phyloP scores from a whole-genome alignment of 2,797 vertebrate genomes.

The Takifugu ocellatus region DNA sequence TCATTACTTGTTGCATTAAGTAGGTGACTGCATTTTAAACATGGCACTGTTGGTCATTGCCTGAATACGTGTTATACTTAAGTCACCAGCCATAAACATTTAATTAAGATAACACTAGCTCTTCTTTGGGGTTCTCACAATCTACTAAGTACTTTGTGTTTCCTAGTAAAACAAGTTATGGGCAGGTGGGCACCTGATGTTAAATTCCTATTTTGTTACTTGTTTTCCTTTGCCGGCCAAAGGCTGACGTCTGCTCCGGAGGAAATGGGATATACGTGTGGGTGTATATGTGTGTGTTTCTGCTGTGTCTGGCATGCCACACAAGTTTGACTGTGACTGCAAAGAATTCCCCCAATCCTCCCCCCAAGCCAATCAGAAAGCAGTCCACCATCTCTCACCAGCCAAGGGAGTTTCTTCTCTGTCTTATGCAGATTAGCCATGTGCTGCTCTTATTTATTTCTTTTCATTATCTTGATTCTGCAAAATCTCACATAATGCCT shows the following conservation, averaged over 20 bases:
- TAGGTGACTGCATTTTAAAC: no score
- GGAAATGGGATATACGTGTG: background rate
- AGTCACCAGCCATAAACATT: no score
- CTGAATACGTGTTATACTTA: no score
- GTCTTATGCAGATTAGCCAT: constrained; percentile 99
- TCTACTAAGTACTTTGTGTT: background rate
- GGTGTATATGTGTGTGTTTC: constrained; percentile 24
- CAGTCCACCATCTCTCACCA: constrained; percentile 85
- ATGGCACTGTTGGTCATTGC: no score
- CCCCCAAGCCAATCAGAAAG: constrained; percentile 81
- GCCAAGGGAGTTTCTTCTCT: constrained; percentile 89
- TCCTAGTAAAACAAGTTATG: constrained; percentile 3
- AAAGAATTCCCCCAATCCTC: constrained; percentile 70
- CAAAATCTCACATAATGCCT: constrained; percentile 80
- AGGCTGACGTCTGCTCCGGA: constrained; percentile 13
- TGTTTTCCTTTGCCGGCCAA: background rate
- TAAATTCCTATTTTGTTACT: no score
- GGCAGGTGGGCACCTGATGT: no score
- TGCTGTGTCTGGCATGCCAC: constrained; percentile 51
- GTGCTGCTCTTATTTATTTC: constrained; percentile 91
- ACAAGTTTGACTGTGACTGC: constrained; percentile 64
- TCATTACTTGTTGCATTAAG: no score
- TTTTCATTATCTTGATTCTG: constrained; percentile 75
- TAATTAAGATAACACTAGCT: no score
- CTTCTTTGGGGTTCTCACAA: no score